Evolutionary conservation across 2,888 invertebrate genomes (phyloP).

Genomic region (Drosophila borborema): DNA sequence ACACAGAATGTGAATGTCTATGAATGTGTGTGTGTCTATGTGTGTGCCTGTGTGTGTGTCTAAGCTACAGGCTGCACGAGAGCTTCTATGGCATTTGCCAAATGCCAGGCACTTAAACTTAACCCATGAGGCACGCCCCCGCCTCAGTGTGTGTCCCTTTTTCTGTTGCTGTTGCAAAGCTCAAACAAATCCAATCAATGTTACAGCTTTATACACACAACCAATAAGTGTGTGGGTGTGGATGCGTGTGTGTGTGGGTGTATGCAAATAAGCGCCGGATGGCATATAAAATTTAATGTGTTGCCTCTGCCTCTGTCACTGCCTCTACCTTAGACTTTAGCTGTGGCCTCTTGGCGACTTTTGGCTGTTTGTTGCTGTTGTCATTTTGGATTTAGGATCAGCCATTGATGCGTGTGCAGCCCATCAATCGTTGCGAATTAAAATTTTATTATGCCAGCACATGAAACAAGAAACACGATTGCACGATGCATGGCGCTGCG

Average conservation of each 20-base stretch:
- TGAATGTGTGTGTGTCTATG: constrained; percentile 13
- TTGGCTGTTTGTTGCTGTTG: constrained; percentile 17
- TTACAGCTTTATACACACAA: constrained; percentile 35
- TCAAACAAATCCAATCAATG: constrained; percentile 80
- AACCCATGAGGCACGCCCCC: constrained; percentile 8
- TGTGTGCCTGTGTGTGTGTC: constrained; percentile 14
- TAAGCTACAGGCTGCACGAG: constrained; percentile 22
- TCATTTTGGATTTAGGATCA: constrained; percentile 30
- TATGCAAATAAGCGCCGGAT: constrained; percentile 67
- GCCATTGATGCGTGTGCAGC: constrained; percentile 40
- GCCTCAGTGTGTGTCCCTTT: not conserved
- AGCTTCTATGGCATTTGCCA: constrained; percentile 63
- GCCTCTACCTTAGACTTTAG: constrained; percentile 13
- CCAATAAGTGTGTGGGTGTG: constrained; percentile 6
- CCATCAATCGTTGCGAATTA: constrained; percentile 76
- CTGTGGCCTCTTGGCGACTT: constrained; percentile 10
- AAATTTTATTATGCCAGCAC: constrained; percentile 69
- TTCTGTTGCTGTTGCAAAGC: constrained; percentile 37
- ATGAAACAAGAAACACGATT: not conserved
- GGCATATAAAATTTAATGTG: constrained; percentile 58
- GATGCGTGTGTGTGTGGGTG: constrained; percentile 14
- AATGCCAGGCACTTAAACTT: constrained; percentile 72
- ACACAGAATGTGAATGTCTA: constrained; percentile 18
- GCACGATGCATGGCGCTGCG: constrained; percentile 33
- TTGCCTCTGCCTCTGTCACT: constrained; percentile 31